Conservation (phyloP, 2,797 vertebrate genomes). For the Bradypus variegatus region DNA sequence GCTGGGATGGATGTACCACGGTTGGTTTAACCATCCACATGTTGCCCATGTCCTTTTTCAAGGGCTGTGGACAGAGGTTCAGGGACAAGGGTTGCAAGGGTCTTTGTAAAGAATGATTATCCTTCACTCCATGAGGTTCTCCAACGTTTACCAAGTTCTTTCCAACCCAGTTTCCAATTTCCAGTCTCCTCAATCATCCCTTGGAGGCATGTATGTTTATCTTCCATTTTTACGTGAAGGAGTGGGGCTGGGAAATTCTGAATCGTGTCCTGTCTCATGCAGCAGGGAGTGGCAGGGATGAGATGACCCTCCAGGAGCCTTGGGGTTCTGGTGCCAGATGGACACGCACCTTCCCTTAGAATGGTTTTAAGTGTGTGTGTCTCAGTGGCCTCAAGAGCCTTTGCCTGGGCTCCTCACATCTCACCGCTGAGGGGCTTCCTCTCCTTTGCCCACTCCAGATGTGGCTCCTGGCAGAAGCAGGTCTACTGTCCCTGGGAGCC, state of each 20-base stretch:
- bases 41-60: fast-evolving
- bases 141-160: neutral
- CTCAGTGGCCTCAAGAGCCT: neutral
- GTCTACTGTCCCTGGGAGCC: neutral
- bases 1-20: fast-evolving
- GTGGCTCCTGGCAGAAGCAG: neutral
- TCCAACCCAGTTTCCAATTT: neutral
- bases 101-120: neutral
- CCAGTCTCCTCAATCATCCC: neutral
- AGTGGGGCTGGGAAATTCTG: neutral
- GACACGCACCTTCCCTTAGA: neutral
- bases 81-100: neutral
- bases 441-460: neutral
- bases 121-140: neutral
- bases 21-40: neutral
- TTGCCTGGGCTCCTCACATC: no score
- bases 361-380: neutral
- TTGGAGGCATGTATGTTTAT: fast-evolving
- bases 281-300: neutral
- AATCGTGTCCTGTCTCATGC: fast-evolving
- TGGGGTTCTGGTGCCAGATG: neutral
- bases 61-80: neutral
- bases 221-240: neutral
- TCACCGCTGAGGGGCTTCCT: neutral
- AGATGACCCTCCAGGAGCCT: no score